Evolutionary conservation across 1,140 invertebrate genomes (phyloP), one percentile per base, ranked within the genome.

Genomic region (Conus betulinus): DNA sequence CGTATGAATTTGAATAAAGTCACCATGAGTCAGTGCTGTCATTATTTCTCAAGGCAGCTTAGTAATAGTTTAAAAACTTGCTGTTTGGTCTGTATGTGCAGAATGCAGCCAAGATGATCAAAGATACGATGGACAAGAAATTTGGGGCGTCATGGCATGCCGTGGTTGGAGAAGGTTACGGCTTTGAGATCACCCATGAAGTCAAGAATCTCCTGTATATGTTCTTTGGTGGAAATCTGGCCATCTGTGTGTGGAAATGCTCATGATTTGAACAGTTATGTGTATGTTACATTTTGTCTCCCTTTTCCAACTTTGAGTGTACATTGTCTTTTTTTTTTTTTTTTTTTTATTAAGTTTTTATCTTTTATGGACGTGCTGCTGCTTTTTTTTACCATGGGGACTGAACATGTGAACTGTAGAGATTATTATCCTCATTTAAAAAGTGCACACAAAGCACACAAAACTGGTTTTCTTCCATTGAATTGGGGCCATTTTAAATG

Each of bases 111-210:
- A 97, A 97, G 92, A 97, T 97, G 96, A 98, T 99, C 51, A 99
- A 99, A 95, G 98, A 99, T 91, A 97, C 96, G 85, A 97, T 99
- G 97, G 98, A 99, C 95, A 98, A 98, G 95, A 98, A 98, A 93
- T 99, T 98, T 95, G 98, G 98, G 39, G 97, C 98, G 1, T 97
- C 97, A 17, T 99, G 98, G 97, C 98, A 99, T 95, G 98, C 97
- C 1, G 97, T 99, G 0, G 97, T 99, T 13, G 98, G 98, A 15
- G 98, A 99, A 96, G 98, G 97, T n/a, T 99, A 97, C 95, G 98
- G 98, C 23, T 98, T 98, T 95, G 97, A 98, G 95, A 97, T 99
- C 86, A 98, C 97, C 0, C 98, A 98, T 95, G 98, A 99, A 96
- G 97, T 97, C 78, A 98, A 98, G 93, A 97, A 98, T 91, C 96